Base-by-base conservation (phyloP, 2,797 vertebrate species). In the Hylomyscus alleni region DNA sequence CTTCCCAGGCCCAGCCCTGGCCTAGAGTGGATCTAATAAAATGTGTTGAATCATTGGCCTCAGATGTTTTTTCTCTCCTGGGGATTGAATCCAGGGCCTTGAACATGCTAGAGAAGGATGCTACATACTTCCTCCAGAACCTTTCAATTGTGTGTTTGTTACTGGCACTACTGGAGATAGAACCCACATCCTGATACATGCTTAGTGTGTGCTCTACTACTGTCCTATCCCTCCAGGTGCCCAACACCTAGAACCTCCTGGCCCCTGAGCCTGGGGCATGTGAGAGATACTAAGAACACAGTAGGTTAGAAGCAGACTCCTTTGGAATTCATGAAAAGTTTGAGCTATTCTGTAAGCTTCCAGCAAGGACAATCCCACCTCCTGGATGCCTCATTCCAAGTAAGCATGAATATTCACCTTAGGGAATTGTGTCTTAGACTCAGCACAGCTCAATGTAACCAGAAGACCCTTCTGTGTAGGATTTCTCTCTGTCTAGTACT, bases 1-100 rank as follows among this genome's bases (percentile, higher is more conserved):
- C 34, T 44, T 72, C 22, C n/a, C 6, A 44, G 47, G 29, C 60
- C 60, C 54, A 87, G 8, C 67, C 56, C 78, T 90, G 84, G 54
- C 65, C 93, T 85, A 75, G 44, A 60, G 14, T 81, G 31, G 54
- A 34, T 76, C 89, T 93, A 97, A 97, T 98, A 97, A 98, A 98
- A 52, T 69, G 44, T 77, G 52, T 77, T 85, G 56, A 84, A 15
- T 94, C 93, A 52, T 40, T 95, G 40, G 14, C 22, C 29, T 12
- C 40, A 67, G 69, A 56, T 24, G 85, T 15, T 90, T 31, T 81
- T 54, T 15, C 19, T 44, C 15, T 60, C 26, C 34, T 92, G 34
- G 24, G 17, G 44, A 76, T 47, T 75, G 11, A 84, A 52, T 14
- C 10, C 22, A 84, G 34, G 44, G 3, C 22, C 14, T 90, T 78